Evolutionary conservation across 2,888 invertebrate genomes (phyloP).

Genomic region (Eupithecia tripunctaria): DNA sequence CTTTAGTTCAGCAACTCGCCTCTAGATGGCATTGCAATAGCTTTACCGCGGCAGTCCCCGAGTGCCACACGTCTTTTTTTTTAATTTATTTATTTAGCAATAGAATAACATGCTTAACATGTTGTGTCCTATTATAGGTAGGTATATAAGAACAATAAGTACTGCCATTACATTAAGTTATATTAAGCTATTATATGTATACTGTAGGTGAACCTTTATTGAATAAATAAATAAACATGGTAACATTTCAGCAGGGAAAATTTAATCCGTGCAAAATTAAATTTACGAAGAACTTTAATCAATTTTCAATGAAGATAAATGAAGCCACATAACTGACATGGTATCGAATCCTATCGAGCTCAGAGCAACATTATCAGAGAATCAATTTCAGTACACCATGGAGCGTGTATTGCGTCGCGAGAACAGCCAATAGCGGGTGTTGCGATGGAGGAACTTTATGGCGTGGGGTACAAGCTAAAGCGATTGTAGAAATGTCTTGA

Average conservation of each 20-base stretch:
- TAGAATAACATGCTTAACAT: no score
- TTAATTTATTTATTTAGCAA: no score
- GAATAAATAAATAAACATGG: background rate
- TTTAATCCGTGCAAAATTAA: background rate
- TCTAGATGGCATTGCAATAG: no score
- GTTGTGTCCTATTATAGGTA: no score
- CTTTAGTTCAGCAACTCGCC: no score
- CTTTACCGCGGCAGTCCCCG: no score
- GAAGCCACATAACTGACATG: slow-evolving; percentile 10
- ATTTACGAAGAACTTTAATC: slow-evolving; percentile 10
- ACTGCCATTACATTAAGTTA: no score
- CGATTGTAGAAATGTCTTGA: slow-evolving; percentile 8
- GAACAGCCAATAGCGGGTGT: slow-evolving; percentile 62
- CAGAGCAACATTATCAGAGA: slow-evolving; percentile 52
- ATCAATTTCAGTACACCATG: slow-evolving; percentile 62
- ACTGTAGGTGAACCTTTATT: no score
- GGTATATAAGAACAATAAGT: no score
- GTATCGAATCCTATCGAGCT: slow-evolving; percentile 19
- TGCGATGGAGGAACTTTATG: slow-evolving; percentile 52
- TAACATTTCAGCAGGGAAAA: background rate
- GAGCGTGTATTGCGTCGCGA: slow-evolving; percentile 56
- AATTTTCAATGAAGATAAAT: slow-evolving; percentile 16
- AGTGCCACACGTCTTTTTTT: no score
- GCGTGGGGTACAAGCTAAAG: slow-evolving; percentile 34
- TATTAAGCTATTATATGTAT: no score